A percentile compares a stretch with the other conserved stretches of the same genome.
These are phyloP conservation scores for Pantelozetes paolii DNA, from an alignment of 2,888 invertebrate genomes.

Conservation along the genomic window DNA sequence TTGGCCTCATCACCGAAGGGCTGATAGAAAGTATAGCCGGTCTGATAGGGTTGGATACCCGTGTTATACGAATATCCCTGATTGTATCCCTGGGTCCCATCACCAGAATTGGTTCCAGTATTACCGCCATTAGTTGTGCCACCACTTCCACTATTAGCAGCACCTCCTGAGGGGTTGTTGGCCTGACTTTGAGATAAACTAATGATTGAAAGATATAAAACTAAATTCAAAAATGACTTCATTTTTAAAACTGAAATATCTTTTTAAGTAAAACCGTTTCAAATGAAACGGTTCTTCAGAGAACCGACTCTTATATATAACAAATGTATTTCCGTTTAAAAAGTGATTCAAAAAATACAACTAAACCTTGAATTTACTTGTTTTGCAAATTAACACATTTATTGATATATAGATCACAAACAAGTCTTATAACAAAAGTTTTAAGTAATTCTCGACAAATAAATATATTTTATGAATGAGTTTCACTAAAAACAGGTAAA, in stretches of 20 bases:
- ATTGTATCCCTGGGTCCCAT: slow-evolving; percentile 32
- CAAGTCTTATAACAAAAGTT: not conserved
- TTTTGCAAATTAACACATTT: not conserved
- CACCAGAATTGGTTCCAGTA: not conserved
- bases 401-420: not conserved
- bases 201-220: not conserved
- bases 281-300: slow-evolving; percentile 4
- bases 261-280: not conserved
- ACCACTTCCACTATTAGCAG: slow-evolving; percentile 15
- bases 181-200: slow-evolving; percentile 12
- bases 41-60: slow-evolving; percentile 39
- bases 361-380: not conserved
- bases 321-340: not conserved
- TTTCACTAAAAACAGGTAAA: no score
- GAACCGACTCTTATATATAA: slow-evolving; percentile 2
- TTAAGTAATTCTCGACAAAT: not conserved
- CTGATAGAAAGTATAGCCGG: slow-evolving; percentile 40
- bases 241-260: not conserved
- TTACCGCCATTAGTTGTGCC: not conserved
- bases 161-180: not conserved
- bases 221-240: not conserved
- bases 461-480: no score
- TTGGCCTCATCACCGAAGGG: slow-evolving; percentile 41
- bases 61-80: slow-evolving; percentile 42
- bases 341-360: not conserved